Conservation (phyloP, 1,140 invertebrate genomes). For the Drosophila orena region DNA sequence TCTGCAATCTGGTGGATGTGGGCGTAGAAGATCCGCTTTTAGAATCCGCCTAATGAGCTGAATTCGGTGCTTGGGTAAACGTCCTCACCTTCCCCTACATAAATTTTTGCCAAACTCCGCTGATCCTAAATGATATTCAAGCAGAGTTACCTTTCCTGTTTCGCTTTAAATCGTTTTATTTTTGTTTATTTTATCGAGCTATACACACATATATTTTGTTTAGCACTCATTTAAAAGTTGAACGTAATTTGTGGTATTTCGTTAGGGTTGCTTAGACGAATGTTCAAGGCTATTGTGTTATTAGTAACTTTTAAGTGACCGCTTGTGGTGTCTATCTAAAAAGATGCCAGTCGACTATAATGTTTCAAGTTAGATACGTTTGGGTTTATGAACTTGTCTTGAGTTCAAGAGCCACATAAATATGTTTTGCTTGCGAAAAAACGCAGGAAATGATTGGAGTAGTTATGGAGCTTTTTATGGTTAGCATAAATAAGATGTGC, state of each 20-base stretch:
- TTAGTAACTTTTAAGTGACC: slow-evolving; percentile 27
- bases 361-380: slow-evolving; percentile 13
- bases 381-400: slow-evolving; percentile 1
- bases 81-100: slow-evolving; percentile 57
- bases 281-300: slow-evolving; percentile 45
- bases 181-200: slow-evolving; percentile 19
- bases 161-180: slow-evolving; percentile 62
- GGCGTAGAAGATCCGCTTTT: slow-evolving; percentile 66
- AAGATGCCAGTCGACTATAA: slow-evolving; percentile 7
- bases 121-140: slow-evolving; percentile 3
- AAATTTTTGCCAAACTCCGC: slow-evolving; percentile 33
- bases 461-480: slow-evolving; percentile 4
- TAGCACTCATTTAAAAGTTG: slow-evolving; percentile 34
- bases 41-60: slow-evolving; percentile 57
- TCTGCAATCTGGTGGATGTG: slow-evolving; percentile 56
- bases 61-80: slow-evolving; percentile 51
- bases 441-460: slow-evolving; percentile 13
- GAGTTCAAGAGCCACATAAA: slow-evolving; percentile 39
- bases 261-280: slow-evolving; percentile 19
- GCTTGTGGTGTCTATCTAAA: neutral
- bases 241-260: slow-evolving; percentile 43
- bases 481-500: slow-evolving; percentile 3
- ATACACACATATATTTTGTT: slow-evolving; percentile 22
- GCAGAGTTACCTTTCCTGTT: slow-evolving; percentile 53
- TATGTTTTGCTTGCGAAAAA: slow-evolving; percentile 6